Evolutionary conservation across 2,113 vertebrate species (phyloP).

Genomic region (Anoplopoma fimbria): DNA sequence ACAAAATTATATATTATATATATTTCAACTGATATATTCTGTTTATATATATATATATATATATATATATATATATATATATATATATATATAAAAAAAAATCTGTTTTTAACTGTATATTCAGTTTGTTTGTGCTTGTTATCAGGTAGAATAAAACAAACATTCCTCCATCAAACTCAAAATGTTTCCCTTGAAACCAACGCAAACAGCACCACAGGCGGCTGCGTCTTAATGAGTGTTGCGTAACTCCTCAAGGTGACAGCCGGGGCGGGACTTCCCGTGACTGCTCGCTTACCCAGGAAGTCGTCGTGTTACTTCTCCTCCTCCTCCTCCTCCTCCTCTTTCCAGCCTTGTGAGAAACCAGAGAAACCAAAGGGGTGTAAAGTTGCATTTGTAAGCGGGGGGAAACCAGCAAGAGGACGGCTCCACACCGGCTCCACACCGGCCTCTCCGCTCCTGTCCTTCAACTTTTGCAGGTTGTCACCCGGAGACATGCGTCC

Average conservation of each 20-base stretch:
- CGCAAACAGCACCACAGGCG: neutral
- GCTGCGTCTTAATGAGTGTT: conserved; percentile 18
- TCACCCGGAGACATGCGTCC: conserved; percentile 36
- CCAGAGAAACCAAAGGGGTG: conserved; percentile 5
- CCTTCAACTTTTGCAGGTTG: conserved; percentile 20
- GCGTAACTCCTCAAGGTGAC: conserved; percentile 55
- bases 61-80: too few species aligned
- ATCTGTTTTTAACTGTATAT: too few species aligned
- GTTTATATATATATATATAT: too few species aligned
- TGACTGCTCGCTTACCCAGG: conserved; percentile 48
- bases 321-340: conserved; percentile 23
- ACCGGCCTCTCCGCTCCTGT: neutral
- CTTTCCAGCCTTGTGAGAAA: conserved; percentile 31
- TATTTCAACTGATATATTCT: too few species aligned
- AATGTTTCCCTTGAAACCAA: neutral
- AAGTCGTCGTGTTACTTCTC: conserved; percentile 72
- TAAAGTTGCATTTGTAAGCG: neutral
- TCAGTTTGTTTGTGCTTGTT: neutral
- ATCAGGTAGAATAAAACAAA: neutral
- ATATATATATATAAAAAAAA: neutral
- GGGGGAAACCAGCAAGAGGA: neutral
- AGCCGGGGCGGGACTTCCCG: conserved; percentile 70
- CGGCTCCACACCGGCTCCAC: neutral
- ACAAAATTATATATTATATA: neutral
- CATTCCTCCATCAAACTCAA: neutral